Evolutionary conservation across 2,797 vertebrate genomes (phyloP).

Genomic region (Ctenopoma multispine): DNA sequence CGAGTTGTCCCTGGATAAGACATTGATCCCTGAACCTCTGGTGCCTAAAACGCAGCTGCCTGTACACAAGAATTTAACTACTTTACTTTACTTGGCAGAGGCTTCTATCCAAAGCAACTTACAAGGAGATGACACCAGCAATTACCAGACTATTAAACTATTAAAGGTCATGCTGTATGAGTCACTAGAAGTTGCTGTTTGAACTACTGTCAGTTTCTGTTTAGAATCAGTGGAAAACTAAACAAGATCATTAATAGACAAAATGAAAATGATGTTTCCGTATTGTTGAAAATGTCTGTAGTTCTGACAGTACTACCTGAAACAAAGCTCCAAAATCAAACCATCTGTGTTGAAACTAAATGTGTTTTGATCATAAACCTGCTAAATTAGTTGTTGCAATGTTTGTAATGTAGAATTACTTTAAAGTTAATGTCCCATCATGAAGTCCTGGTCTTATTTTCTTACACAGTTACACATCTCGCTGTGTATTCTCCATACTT

Average conservation of each 20-base stretch:
- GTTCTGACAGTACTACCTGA: no score
- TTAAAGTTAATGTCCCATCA: background rate
- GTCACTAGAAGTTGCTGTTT: background rate
- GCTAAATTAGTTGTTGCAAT: background rate
- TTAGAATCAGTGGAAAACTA: background rate
- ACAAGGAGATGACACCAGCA: no score
- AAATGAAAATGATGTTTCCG: background rate
- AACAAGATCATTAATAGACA: background rate
- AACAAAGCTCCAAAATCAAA: background rate
- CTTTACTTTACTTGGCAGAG: no score
- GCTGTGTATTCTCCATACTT: background rate
- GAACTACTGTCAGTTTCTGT: background rate
- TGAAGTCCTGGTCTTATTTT: background rate
- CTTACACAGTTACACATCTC: background rate
- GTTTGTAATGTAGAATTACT: background rate
- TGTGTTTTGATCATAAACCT: background rate
- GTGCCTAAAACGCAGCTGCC: no score
- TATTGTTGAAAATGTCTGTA: no score
- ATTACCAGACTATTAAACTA: no score
- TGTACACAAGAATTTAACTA: no score
- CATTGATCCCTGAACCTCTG: no score
- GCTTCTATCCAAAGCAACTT: no score
- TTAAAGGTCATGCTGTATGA: background rate
- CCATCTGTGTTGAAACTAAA: background rate
- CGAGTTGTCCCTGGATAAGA: no score